Base-by-base conservation (phyloP, 2,888 invertebrate species). In the Helicoverpa assulta region DNA sequence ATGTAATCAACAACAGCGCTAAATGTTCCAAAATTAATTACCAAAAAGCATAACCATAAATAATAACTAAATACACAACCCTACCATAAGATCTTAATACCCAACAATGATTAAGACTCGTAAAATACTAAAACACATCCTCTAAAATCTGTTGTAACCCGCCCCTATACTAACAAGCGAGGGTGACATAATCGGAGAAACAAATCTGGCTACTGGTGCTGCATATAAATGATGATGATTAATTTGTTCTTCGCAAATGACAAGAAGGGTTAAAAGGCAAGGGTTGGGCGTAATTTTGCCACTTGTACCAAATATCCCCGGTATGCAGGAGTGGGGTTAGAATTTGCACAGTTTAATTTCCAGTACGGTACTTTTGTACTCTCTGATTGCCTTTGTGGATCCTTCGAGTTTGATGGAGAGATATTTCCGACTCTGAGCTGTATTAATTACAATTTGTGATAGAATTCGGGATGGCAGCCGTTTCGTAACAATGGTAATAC, bases 151-250 rank as follows among this genome's bases (percentile, higher is more conserved):
- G 93, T 91, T 90, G 90, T 79, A 80, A 82, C 83, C 88, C 91
- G 85, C 89, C 90, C 90, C 88, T 87, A 73, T 80, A 80, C 89
- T 93, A 94, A 94, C 94, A 92, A 93, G 91, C 87, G 89, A 91
- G 95, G 95, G 95, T 92, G 94, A 93, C 93, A 93, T 94, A 95
- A 95, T 95, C 95, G 94, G 81, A 93, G 95, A 94, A 95, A 95
- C 95, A 95, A 95, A 95, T 95, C 95, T 94, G 93, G 91, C 94
- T 92, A 93, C 94, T 93, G 91, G 92, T 91, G 87, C 94, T 93
- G 95, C 94, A 95, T 95, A 93, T 94, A 95, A 95, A 95, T 95
- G 95, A 95, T 94, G 94, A 95, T 95, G 95, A 95, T 95, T 95
- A 95, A 95, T 95, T 95, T 94, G 95, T 94, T 94, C 94, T 91